Evolutionary conservation across 2,888 invertebrate genomes (phyloP).

Genomic region (Himalopsyche anomala): DNA sequence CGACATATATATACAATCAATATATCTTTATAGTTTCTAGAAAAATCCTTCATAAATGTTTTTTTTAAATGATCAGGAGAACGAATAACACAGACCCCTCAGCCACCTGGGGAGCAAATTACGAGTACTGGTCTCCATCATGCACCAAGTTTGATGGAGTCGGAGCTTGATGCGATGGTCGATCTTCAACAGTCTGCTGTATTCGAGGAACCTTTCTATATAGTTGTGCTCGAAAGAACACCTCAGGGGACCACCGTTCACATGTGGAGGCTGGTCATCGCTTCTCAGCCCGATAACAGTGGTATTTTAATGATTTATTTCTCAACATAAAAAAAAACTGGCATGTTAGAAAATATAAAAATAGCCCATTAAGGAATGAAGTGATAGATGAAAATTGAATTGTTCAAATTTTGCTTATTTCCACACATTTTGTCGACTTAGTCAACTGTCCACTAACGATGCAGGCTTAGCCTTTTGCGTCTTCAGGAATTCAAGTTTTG

Average conservation of each 20-base stretch:
- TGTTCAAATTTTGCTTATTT: too few species aligned
- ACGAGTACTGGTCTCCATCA: constrained; percentile 63
- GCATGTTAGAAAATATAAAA: too few species aligned
- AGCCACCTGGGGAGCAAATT: background rate
- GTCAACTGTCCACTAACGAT: too few species aligned
- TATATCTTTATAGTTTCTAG: too few species aligned
- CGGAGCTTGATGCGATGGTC: constrained; percentile 90
- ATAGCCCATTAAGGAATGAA: too few species aligned
- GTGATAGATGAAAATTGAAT: too few species aligned
- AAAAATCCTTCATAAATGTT: background rate
- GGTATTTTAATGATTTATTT: constrained; percentile 67
- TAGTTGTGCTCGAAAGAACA: constrained; percentile 93
- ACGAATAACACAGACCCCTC: constrained; percentile 46
- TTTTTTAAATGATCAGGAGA: constrained; percentile 51
- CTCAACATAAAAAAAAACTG: too few species aligned
- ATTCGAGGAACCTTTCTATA: constrained; percentile 96
- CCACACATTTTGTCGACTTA: too few species aligned
- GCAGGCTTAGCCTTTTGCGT: too few species aligned
- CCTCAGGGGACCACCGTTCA: constrained; percentile 91
- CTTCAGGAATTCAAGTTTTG: too few species aligned
- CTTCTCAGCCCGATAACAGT: constrained; percentile 82
- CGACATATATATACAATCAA: too few species aligned
- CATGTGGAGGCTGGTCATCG: constrained; percentile 96
- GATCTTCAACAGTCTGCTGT: constrained; percentile 90
- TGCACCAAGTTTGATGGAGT: constrained; percentile 77